Evolutionary conservation across 2,113 vertebrate genomes (phyloP).

Genomic region (Formicarius rufipectus): DNA sequence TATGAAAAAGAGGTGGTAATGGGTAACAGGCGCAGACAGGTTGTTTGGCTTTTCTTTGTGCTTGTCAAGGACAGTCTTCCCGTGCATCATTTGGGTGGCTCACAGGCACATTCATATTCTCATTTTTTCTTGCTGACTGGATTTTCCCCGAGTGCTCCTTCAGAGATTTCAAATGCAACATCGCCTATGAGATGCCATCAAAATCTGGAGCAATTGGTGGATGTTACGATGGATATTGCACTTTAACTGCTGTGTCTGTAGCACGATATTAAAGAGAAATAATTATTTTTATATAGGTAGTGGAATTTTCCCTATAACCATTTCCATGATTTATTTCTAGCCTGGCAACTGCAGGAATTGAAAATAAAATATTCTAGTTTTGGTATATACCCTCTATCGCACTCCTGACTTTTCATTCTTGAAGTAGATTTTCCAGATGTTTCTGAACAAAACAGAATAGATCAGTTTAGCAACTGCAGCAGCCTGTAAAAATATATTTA

Average conservation of each 20-base stretch:
- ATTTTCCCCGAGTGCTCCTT: neutral
- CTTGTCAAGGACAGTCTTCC: slow-evolving; percentile 24
- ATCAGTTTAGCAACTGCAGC: neutral
- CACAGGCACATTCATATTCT: neutral
- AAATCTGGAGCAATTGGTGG: neutral
- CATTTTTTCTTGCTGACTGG: slow-evolving; percentile 38
- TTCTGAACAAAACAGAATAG: neutral
- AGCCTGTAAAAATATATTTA: neutral
- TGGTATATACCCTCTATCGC: neutral
- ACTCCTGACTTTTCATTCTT: neutral
- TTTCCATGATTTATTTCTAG: slow-evolving; percentile 18
- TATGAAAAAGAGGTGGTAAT: neutral
- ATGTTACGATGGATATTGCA: neutral
- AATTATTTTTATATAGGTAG: neutral
- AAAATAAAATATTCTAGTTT: neutral
- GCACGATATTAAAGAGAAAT: slow-evolving; percentile 1
- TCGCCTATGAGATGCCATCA: neutral
- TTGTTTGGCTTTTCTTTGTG: slow-evolving; percentile 14
- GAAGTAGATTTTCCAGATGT: neutral
- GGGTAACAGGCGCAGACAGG: neutral
- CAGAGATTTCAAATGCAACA: neutral
- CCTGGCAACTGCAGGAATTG: neutral
- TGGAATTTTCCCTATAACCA: neutral
- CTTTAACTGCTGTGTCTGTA: neutral
- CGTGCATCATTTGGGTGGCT: neutral